Evolutionary conservation across 2,888 invertebrate genomes (phyloP), one percentile per base, ranked within the genome.

Genomic region (Eretmocerus hayati): DNA sequence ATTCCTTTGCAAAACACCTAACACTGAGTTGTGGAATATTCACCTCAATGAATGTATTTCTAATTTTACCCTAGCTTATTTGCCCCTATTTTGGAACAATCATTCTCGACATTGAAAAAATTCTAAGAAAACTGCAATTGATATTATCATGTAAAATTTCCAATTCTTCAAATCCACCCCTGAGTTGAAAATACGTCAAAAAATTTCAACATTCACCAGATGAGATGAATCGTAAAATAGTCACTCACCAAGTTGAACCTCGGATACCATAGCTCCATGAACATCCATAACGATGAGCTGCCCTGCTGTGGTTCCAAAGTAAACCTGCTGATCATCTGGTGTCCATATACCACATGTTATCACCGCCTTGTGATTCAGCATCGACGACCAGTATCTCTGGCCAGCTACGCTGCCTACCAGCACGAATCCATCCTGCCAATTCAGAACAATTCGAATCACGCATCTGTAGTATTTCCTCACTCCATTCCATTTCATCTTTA

Each of bases 281-380:
- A 94, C 92, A 69, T 94, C 94, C 91, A 96, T 94, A 42, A 96
- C 92, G 49, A 95, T 90, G 51, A 96, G 84, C 72, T 93, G 92
- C 1, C 95, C 95, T 50, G 89, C 87, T 5, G 90, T 90, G 6
- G 94, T 95, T 43, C 95, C 95, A 66, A 96, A 91, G 75, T 95
- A 91, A 44, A 96, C 95, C 77, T 94, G 92, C 66, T 90, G 89
- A 72, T 96, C 96, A 66, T 95, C 94, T 0, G 96, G 96, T 11
- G 94, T 92, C 96, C 97, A 99, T 64, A 93, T 90, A 35, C 96
- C 97, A 70, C 94, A 94, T 1, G 92, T 92, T 62, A 97, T 94
- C 47, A 88, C 85, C 16, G 91, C 87, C 67, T 94, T 93, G 58
- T 95, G 77, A 62, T 95, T 93, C 54, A 96, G 75, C 91, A 94